Evolutionary conservation across 2,888 invertebrate species (phyloP).

Genomic region (Archaeoteleia sp.): DNA sequence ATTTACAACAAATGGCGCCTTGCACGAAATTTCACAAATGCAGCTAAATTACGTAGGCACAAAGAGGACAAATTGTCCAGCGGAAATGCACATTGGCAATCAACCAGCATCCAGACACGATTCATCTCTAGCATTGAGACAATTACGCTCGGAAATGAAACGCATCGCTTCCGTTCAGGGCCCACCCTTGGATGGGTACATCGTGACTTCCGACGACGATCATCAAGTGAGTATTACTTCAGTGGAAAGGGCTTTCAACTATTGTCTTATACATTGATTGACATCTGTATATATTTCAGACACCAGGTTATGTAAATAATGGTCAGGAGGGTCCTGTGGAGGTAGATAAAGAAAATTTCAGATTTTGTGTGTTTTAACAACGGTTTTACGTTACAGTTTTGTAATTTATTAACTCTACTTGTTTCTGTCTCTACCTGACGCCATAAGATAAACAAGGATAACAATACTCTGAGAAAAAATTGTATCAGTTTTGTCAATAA

Average conservation of each 20-base stretch:
- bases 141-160: conserved; percentile 76
- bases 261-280: conserved; percentile 23
- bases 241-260: not conserved
- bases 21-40: conserved; percentile 45
- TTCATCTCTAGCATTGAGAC: conserved; percentile 70
- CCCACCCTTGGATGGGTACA: conserved; percentile 81
- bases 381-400: no score
- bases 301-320: conserved; percentile 56
- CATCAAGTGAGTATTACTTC: conserved; percentile 80
- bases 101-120: conserved; percentile 75
- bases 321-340: conserved; percentile 59
- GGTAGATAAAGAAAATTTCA: conserved; percentile 57
- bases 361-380: no score
- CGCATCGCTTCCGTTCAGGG: conserved; percentile 75
- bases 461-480: no score
- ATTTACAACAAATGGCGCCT: conserved; percentile 36
- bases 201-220: conserved; percentile 87
- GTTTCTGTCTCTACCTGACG: no score
- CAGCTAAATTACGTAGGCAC: conserved; percentile 63
- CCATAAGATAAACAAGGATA: no score
- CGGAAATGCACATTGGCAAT: conserved; percentile 49
- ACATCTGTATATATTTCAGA: conserved; percentile 58
- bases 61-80: conserved; percentile 62
- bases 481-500: no score
- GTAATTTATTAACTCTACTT: no score